Evolutionary conservation across 2,888 invertebrate species (phyloP).

Genomic region (Tenthredo livida): DNA sequence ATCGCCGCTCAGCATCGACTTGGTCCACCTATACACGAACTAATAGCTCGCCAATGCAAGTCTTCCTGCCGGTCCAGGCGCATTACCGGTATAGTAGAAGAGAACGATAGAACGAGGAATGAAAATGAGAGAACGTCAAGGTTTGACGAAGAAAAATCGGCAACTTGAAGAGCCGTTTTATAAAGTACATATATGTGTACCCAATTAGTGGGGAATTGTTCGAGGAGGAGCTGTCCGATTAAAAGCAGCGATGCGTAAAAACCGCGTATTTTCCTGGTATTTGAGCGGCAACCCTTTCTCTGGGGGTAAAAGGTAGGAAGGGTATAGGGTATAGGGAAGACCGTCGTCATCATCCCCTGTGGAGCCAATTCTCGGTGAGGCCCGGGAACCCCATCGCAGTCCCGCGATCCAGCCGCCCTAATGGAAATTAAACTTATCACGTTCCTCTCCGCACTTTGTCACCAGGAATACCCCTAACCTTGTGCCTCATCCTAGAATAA

Average conservation of each 20-base stretch:
- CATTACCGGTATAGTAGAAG: neutral
- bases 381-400: slow-evolving; percentile 8
- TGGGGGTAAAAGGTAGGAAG: neutral
- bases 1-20: slow-evolving; percentile 18
- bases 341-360: slow-evolving; percentile 28
- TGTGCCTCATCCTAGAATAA: slow-evolving; percentile 40
- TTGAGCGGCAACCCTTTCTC: slow-evolving; percentile 36
- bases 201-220: slow-evolving; percentile 35
- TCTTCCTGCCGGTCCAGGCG: neutral
- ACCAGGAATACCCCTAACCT: slow-evolving; percentile 45
- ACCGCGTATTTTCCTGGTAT: slow-evolving; percentile 36
- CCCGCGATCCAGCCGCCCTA: slow-evolving; percentile 56
- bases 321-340: neutral
- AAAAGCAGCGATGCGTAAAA: slow-evolving; percentile 42
- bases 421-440: slow-evolving; percentile 67
- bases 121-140: neutral
- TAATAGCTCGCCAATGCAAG: neutral
- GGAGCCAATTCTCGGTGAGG: slow-evolving; percentile 6
- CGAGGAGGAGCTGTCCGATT: neutral
- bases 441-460: slow-evolving; percentile 63
- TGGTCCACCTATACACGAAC: neutral
- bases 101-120: neutral
- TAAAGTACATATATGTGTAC: slow-evolving; percentile 4
- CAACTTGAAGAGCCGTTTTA: neutral
- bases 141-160: neutral